A percentile compares a stretch with the other conserved stretches of the same genome.
Evolutionary conservation across 2,113 vertebrate genomes (phyloP).

Genomic region (Terrapene triunguis): DNA sequence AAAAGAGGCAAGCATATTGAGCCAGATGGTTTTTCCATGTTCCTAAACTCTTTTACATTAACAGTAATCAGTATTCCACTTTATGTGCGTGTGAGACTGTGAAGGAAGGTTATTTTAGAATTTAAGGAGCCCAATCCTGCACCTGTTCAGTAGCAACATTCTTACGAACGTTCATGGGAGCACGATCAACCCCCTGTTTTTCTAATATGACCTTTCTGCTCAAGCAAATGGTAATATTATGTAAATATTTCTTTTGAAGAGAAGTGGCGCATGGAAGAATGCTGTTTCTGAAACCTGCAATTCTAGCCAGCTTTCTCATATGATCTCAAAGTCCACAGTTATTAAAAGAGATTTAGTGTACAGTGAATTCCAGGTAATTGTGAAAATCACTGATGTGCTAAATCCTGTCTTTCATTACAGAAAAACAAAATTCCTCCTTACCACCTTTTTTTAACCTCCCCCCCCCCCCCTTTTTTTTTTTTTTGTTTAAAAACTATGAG

Average conservation of each 20-base stretch:
- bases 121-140: neutral
- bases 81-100: neutral
- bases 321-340: accelerated
- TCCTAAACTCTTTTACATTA: neutral
- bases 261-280: neutral
- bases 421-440: neutral
- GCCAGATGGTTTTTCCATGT: accelerated
- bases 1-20: neutral
- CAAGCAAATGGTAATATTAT: accelerated
- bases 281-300: neutral
- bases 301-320: neutral
- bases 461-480: neutral
- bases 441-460: neutral
- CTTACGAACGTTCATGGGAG: neutral
- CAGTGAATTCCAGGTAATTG: neutral
- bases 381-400: neutral
- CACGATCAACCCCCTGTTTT: accelerated
- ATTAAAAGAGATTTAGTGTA: neutral
- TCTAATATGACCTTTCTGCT: neutral
- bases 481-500: neutral
- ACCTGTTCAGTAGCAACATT: accelerated
- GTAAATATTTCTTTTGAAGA: conserved; percentile 19
- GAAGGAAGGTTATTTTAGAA: neutral
- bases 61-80: neutral
- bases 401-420: neutral